Percentiles rank a stretch among this genome's conserved stretches.
Evolutionary conservation across 2,113 vertebrate species (phyloP).

Genomic region (Megaleporinus macrocephalus): DNA sequence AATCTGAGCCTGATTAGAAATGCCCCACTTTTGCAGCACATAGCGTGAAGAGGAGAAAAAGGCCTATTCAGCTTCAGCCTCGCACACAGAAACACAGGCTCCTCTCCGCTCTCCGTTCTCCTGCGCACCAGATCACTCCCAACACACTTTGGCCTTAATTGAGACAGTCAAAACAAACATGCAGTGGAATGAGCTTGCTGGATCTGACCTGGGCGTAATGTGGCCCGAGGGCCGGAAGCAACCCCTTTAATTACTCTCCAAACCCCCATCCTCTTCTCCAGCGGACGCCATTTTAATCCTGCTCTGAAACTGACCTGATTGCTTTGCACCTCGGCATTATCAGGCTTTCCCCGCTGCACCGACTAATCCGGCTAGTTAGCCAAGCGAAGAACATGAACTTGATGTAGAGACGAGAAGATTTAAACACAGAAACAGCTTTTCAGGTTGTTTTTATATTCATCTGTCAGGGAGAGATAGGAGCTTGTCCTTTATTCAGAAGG

Average conservation of each 20-base stretch:
- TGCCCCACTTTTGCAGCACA: slow-evolving; percentile 77
- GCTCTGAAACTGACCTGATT: slow-evolving; percentile 31
- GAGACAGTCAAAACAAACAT: slow-evolving; percentile 46
- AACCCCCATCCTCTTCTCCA: slow-evolving; percentile 20
- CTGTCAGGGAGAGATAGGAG: neutral
- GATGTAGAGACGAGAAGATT: slow-evolving; percentile 6
- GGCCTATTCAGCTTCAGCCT: slow-evolving; percentile 65
- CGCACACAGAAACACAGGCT: slow-evolving; percentile 60
- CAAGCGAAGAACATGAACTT: neutral
- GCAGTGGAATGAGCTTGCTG: slow-evolving; percentile 34
- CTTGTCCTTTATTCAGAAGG: neutral
- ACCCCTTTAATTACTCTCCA: slow-evolving; percentile 40
- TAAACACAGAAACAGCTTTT: neutral
- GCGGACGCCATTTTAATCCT: slow-evolving; percentile 42
- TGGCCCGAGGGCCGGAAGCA: slow-evolving; percentile 21
- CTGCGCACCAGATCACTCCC: slow-evolving; percentile 22
- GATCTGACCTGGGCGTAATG: slow-evolving; percentile 35
- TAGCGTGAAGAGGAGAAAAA: slow-evolving; percentile 67
- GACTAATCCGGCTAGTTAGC: slow-evolving; percentile 22
- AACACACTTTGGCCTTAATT: slow-evolving; percentile 33
- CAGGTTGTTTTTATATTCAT: neutral
- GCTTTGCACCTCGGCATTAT: slow-evolving; percentile 24
- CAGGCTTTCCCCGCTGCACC: neutral
- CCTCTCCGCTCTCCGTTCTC: neutral
- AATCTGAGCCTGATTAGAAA: slow-evolving; percentile 78